Evolutionary conservation across 1,140 invertebrate species (phyloP).

Genomic region (Orchestia grillus): DNA sequence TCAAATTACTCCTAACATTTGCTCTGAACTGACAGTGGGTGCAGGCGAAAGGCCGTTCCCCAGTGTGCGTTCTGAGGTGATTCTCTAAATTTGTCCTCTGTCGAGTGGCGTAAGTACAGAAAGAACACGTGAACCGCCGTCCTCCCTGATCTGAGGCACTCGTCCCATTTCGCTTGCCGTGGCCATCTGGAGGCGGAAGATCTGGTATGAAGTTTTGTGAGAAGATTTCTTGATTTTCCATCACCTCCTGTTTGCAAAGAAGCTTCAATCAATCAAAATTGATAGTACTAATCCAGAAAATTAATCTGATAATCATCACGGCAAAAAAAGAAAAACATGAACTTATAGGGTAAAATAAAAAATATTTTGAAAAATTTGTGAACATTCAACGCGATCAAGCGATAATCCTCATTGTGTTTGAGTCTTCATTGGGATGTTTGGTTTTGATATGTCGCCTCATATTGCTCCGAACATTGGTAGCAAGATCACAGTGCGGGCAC

Average conservation of each 20-base stretch:
- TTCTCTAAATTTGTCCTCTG: conserved; percentile 31
- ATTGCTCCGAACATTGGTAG: conserved; percentile 59
- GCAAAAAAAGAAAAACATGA: background rate
- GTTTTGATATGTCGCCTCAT: conserved; percentile 60
- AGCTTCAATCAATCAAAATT: background rate
- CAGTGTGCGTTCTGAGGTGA: conserved; percentile 76
- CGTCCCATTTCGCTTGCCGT: background rate
- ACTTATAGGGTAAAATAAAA: background rate
- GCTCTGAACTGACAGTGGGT: conserved; percentile 77
- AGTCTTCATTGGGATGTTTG: conserved; percentile 55
- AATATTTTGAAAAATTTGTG: background rate
- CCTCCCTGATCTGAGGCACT: background rate
- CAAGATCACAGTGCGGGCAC: conserved; percentile 84
- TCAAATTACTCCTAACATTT: conserved; percentile 61
- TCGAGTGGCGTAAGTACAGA: conserved; percentile 12
- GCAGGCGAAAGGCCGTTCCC: conserved; percentile 80
- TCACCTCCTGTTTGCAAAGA: conserved; percentile 36
- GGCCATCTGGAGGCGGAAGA: background rate
- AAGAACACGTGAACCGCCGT: background rate
- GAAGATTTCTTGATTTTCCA: background rate
- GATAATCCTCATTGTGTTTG: background rate
- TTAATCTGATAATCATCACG: background rate
- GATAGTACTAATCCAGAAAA: background rate
- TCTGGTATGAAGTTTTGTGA: background rate
- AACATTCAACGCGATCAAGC: background rate